Percentiles rank a stretch among this genome's conserved stretches.
Conservation (phyloP, 2,797 vertebrate genomes). For the Vultur gryphus region DNA sequence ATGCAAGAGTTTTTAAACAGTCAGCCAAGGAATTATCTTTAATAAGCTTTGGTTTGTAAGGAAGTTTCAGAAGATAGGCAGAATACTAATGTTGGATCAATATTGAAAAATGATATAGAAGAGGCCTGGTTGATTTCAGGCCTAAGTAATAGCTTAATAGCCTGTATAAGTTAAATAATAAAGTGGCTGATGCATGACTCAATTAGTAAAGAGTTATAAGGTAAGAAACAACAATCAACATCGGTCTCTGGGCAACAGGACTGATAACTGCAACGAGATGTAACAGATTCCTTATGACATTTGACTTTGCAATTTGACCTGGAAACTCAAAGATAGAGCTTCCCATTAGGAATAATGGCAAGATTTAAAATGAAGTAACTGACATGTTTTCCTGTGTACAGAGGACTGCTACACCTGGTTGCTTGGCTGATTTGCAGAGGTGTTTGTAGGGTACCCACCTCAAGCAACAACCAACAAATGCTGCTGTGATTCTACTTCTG, state of each 20-base stretch:
- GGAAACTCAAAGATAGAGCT: neutral
- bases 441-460: neutral
- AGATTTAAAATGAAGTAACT: neutral
- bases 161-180: neutral
- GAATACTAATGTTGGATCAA: neutral
- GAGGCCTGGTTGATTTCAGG: neutral
- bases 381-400: neutral
- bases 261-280: neutral
- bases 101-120: neutral
- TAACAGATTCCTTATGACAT: neutral
- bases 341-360: neutral
- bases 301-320: neutral
- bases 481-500: neutral
- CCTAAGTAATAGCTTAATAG: neutral
- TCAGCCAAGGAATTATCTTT: neutral
- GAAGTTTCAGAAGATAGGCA: neutral
- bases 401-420: neutral
- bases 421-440: neutral
- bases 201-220: neutral
- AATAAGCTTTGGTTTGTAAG: neutral
- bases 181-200: neutral
- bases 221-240: neutral
- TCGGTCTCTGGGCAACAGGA: neutral
- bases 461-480: neutral
- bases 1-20: neutral